Evolutionary conservation across 2,113 vertebrate genomes (phyloP).

Genomic region (Tetrax tetrax): DNA sequence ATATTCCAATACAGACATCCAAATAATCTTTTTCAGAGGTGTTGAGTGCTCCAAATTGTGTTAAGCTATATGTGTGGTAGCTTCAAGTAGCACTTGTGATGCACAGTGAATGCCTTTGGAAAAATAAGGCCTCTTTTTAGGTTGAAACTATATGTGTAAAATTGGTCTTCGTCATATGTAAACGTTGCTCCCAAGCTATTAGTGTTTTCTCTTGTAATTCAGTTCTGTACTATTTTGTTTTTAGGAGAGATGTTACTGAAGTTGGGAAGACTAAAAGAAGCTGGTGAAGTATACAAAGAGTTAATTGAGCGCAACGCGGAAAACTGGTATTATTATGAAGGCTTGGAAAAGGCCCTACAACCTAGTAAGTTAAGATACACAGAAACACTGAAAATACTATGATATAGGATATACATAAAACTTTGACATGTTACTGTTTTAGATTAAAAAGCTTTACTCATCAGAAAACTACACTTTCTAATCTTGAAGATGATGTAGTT

Average conservation of each 20-base stretch:
- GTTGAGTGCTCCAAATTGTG: background rate
- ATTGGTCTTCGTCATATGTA: background rate
- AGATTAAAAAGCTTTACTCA: background rate
- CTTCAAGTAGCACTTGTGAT: background rate
- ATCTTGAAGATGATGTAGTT: background rate
- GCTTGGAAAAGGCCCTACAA: slow-evolving; percentile 79
- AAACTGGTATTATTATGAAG: slow-evolving; percentile 82
- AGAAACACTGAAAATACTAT: background rate
- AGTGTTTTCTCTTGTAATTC: background rate
- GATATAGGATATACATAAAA: background rate
- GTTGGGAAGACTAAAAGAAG: slow-evolving; percentile 81
- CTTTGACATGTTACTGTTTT: background rate
- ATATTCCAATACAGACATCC: background rate
- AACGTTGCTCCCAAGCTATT: background rate
- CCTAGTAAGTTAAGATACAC: slow-evolving; percentile 71
- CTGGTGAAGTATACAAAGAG: slow-evolving; percentile 75
- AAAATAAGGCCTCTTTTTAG: background rate
- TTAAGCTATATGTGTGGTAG: background rate
- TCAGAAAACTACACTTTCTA: background rate
- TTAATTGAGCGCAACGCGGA: slow-evolving; percentile 81
- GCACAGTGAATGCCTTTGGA: background rate
- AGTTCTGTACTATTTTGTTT: background rate
- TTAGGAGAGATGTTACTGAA: slow-evolving; percentile 81
- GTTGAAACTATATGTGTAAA: background rate
- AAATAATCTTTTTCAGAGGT: background rate